Conservation (phyloP, 2,113 vertebrate species). For the Gavialis gangeticus region DNA sequence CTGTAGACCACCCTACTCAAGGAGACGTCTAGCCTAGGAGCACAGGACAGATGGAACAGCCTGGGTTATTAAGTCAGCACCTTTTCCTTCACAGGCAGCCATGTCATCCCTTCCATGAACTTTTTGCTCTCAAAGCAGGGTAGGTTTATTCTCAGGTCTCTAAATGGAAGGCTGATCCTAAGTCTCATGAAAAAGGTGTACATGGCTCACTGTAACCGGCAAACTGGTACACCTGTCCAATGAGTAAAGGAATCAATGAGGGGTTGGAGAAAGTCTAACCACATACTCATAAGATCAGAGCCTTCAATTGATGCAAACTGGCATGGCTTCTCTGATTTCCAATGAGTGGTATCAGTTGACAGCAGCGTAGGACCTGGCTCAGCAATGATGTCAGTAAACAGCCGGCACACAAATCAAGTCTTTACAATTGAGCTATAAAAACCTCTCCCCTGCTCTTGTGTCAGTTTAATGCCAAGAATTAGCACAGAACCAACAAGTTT, state of each 20-base stretch:
- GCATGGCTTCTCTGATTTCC: background rate
- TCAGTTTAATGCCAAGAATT: constrained; percentile 31
- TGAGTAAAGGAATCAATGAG: background rate
- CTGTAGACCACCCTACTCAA: background rate
- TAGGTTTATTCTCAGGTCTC: too few relatives aligned
- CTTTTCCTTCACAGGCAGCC: too few relatives aligned
- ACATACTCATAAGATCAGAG: background rate
- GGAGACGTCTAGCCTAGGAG: background rate
- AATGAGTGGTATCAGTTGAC: background rate
- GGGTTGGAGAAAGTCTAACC: background rate
- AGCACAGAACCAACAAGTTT: constrained; percentile 30
- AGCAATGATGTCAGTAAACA: background rate
- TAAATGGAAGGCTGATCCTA: too few relatives aligned
- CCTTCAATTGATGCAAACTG: background rate
- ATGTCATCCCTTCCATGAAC: too few relatives aligned
- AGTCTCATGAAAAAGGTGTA: background rate
- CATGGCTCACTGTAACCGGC: accelerated
- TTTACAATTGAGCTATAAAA: background rate
- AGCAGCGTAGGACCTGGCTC: background rate
- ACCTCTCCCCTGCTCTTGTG: constrained; percentile 59
- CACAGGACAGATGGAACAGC: too few relatives aligned
- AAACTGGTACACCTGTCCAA: accelerated
- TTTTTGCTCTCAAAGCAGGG: too few relatives aligned
- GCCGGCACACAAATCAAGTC: background rate
- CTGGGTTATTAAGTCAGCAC: too few relatives aligned